phyloP scores from a whole-genome alignment of 2,888 invertebrate genomes.

The Agriotes lineatus region DNA sequence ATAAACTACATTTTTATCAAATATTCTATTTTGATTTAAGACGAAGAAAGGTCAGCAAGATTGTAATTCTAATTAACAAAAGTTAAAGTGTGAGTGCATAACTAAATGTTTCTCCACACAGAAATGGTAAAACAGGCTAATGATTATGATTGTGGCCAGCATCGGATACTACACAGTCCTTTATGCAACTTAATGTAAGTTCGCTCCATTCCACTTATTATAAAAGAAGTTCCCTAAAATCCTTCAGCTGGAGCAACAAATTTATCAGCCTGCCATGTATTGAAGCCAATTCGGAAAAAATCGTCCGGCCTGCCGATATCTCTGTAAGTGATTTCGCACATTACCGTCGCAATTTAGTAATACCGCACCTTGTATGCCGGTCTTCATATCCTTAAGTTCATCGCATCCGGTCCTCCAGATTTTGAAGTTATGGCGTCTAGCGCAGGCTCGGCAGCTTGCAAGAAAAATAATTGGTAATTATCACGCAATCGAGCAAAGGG shows the following conservation, averaged over 20 bases:
- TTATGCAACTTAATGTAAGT: neutral
- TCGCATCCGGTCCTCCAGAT: neutral
- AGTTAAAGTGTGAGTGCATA: no score
- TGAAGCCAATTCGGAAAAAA: slow-evolving; percentile 7
- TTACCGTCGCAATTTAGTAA: neutral
- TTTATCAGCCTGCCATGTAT: slow-evolving; percentile 1
- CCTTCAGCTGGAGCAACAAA: slow-evolving; percentile 9
- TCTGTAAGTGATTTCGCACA: slow-evolving; percentile 5
- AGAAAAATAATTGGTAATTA: slow-evolving; percentile 36
- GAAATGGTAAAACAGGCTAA: no score
- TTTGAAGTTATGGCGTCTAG: neutral
- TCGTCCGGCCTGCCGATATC: neutral
- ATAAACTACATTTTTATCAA: no score
- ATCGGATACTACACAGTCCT: no score
- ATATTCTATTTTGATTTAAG: no score
- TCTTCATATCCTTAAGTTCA: neutral
- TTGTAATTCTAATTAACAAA: no score
- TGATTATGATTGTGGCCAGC: no score
- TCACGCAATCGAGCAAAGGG: slow-evolving; percentile 38
- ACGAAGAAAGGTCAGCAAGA: no score
- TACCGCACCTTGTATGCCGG: neutral
- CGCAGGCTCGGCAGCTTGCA: neutral
- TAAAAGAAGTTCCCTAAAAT: slow-evolving; percentile 3
- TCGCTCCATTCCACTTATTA: slow-evolving; percentile 7
- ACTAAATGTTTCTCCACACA: no score